phyloP scores from a whole-genome alignment of 2,797 vertebrate species.

The Anolis apletophallus region DNA sequence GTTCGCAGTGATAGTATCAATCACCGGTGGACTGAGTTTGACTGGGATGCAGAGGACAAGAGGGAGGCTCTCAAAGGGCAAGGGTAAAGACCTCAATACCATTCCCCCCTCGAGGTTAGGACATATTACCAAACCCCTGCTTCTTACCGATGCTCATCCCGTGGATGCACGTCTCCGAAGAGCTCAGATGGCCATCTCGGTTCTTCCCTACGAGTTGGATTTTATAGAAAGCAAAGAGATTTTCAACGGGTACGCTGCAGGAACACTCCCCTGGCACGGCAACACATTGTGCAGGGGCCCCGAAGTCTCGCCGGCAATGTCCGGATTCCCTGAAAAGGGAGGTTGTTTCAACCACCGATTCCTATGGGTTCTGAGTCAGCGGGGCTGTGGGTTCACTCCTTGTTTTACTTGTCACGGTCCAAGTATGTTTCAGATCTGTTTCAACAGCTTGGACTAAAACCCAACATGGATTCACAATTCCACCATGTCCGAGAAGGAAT shows the following conservation, averaged over 20 bases:
- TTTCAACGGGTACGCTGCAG: conserved; percentile 17
- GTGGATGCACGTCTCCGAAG: conserved; percentile 25
- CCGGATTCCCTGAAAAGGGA: conserved; percentile 26
- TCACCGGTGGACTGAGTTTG: conserved; percentile 34
- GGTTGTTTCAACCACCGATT: neutral
- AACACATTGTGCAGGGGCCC: neutral
- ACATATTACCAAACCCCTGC: too few species aligned
- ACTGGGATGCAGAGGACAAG: conserved; percentile 10
- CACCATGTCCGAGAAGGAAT: too few species aligned
- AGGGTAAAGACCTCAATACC: too few species aligned
- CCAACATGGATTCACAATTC: too few species aligned
- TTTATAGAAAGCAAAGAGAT: conserved; percentile 44
- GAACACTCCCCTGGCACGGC: neutral
- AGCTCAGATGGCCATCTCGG: neutral
- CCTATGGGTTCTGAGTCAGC: neutral
- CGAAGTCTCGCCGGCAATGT: conserved; percentile 15
- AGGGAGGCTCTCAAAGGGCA: too few species aligned
- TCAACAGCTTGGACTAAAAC: too few species aligned
- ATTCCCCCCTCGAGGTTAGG: too few species aligned
- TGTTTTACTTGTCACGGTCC: too few species aligned
- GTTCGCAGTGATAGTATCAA: neutral
- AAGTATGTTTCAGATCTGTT: too few species aligned
- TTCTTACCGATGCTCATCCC: conserved; percentile 45
- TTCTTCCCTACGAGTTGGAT: conserved; percentile 32
- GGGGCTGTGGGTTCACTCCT: too few species aligned